Evolutionary conservation across 2,113 vertebrate genomes (phyloP), one percentile per base, ranked within the genome.

Genomic region (Epinephelus lanceolatus): DNA sequence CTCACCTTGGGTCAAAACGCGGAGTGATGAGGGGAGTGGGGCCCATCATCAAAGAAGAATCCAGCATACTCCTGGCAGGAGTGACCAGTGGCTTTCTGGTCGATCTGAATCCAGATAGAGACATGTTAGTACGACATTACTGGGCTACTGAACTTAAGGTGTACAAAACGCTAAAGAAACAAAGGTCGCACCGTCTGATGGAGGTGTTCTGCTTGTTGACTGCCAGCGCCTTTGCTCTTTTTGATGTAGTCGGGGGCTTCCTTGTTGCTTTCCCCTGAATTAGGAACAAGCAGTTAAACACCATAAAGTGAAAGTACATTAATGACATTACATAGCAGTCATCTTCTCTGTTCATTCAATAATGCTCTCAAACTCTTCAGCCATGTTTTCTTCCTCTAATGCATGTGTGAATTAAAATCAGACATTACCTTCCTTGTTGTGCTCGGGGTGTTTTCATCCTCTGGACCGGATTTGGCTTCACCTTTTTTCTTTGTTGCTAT

Each of bases 1-100:
- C 21, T 87, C 25, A 95, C 96, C 96, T 95, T 3, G 96, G 91
- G 90, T 96, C 95, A 6, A 96, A 96, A 68, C 94, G 93, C 2
- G 96, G 96, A 0, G 96, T 96, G 73, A 96, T 8, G 1, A 96
- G 92, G 1, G 95, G 95, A 4, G 95, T 96, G 0, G 94, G 21
- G 0, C 95, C 96, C 47, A 96, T 93, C 68, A 95, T 33, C 21
- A 95, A 0, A 8, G 95, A 96, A 7, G 86, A 86, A 56, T 96
- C 94, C 79, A 96, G 15, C 49, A 93, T 56, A 69, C 27, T 89
- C 53, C 94, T 88, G 40, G 95, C 94, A 14, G 96, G 96, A 11
- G 95, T 96, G 67, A 92, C 69, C 82, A 95, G 1, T 0, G 91
- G 91, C 72, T 94, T 95, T 86, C 92, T 94, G 71, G 30, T 91